phyloP scores from a whole-genome alignment of 2,113 vertebrate species.

The Romanogobio albipinnatus region DNA sequence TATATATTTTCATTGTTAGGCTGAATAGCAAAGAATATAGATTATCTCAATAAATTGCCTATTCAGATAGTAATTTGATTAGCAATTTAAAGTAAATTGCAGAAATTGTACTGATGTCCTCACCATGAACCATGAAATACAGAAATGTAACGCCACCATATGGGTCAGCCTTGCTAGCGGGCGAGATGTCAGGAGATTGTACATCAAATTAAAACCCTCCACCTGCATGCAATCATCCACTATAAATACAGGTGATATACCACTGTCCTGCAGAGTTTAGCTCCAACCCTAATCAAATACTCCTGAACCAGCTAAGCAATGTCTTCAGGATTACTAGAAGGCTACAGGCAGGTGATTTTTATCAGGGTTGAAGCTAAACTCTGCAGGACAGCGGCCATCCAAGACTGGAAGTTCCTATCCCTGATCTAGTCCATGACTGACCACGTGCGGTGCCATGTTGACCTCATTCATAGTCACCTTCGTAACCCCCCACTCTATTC shows the following conservation, averaged over 20 bases:
- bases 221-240: not conserved
- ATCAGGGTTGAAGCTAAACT: too few relatives aligned
- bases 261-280: too few relatives aligned
- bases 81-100: not conserved
- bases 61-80: not conserved
- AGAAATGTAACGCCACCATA: not conserved
- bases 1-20: not conserved
- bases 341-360: too few relatives aligned
- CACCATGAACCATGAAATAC: not conserved
- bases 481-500: too few relatives aligned
- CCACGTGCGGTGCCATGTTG: not conserved
- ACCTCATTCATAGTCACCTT: too few relatives aligned
- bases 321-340: too few relatives aligned
- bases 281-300: too few relatives aligned
- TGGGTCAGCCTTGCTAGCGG: not conserved
- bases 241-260: not conserved
- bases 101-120: not conserved
- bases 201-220: not conserved
- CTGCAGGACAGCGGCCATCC: too few relatives aligned
- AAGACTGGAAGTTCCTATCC: too few relatives aligned
- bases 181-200: not conserved
- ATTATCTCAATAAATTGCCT: not conserved
- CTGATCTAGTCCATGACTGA: not conserved
- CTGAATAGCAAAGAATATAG: not conserved
- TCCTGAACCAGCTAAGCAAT: too few relatives aligned